Conservation (phyloP, 1,140 invertebrate genomes). For the Ctenoplectra terminalis region DNA sequence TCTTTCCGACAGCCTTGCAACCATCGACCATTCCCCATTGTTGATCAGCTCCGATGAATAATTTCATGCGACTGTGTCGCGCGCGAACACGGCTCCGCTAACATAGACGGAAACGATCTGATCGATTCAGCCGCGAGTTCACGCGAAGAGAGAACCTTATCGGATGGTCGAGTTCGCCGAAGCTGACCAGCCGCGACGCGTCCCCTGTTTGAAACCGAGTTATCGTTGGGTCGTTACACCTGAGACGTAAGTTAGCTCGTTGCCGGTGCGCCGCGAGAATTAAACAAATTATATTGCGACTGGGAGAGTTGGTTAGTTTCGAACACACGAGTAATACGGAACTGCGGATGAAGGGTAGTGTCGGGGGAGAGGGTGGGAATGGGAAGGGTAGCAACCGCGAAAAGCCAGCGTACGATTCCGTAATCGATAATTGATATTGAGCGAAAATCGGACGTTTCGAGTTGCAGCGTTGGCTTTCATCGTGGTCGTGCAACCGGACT, state of each 20-base stretch:
- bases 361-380: not conserved
- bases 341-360: not conserved
- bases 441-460: slow-evolving; percentile 4
- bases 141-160: slow-evolving; percentile 50
- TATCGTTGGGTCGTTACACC: slow-evolving; percentile 67
- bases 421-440: slow-evolving; percentile 38
- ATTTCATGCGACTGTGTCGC: slow-evolving; percentile 49
- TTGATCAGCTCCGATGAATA: slow-evolving; percentile 63
- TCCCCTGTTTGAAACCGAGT: slow-evolving; percentile 58
- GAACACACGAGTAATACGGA: slow-evolving; percentile 8
- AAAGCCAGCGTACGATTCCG: slow-evolving; percentile 24
- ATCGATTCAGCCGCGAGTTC: slow-evolving; percentile 33
- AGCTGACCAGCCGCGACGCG: slow-evolving; percentile 56
- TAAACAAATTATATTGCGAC: slow-evolving; percentile 64
- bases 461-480: not conserved
- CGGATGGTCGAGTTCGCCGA: slow-evolving; percentile 49
- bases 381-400: not conserved
- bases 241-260: slow-evolving; percentile 66
- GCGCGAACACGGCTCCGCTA: slow-evolving; percentile 19
- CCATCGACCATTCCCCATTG: slow-evolving; percentile 38
- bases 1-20: not conserved
- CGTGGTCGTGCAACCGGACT: not conserved
- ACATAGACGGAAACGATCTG: not conserved
- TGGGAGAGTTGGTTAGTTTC: slow-evolving; percentile 29
- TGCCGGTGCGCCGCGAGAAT: slow-evolving; percentile 55